These are phyloP conservation scores for Eledona agricola DNA, from an alignment of 2,888 invertebrate genomes.

Conservation along the genomic window DNA sequence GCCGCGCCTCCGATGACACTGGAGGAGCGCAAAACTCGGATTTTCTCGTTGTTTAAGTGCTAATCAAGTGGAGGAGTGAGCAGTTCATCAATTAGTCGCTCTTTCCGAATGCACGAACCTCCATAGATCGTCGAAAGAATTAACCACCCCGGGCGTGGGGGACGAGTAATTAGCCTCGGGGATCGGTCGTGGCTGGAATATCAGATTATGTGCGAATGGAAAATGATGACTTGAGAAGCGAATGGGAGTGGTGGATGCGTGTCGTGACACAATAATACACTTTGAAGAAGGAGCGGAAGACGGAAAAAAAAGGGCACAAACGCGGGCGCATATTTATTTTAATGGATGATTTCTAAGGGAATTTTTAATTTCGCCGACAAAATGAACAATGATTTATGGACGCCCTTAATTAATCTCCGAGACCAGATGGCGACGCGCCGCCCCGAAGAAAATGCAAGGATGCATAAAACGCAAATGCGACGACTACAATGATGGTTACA, in stretches of 20 bases:
- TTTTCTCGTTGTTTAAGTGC: slow-evolving; percentile 51
- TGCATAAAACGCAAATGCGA: too few relatives aligned
- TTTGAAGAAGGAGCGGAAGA: slow-evolving; percentile 3
- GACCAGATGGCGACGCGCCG: slow-evolving; percentile 35
- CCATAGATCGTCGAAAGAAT: slow-evolving; percentile 28
- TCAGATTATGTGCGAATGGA: slow-evolving; percentile 41
- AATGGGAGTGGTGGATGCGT: too few relatives aligned
- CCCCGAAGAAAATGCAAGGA: slow-evolving; percentile 24
- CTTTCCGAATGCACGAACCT: slow-evolving; percentile 5
- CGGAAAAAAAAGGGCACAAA: neutral
- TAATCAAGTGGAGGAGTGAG: slow-evolving; percentile 49
- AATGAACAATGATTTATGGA: slow-evolving; percentile 55
- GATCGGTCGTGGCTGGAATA: slow-evolving; percentile 48
- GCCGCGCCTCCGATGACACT: too few relatives aligned
- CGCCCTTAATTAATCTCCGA: slow-evolving; percentile 55
- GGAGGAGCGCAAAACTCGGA: slow-evolving; percentile 37
- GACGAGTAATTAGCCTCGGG: slow-evolving; percentile 34
- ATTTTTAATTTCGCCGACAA: slow-evolving; percentile 54
- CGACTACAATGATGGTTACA: too few relatives aligned
- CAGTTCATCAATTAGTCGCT: slow-evolving; percentile 52
- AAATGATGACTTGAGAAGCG: too few relatives aligned
- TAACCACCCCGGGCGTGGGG: slow-evolving; percentile 16
- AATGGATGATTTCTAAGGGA: slow-evolving; percentile 42
- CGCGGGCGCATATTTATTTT: slow-evolving; percentile 22
- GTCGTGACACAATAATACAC: neutral